These are phyloP conservation scores for Drosophila kuntzei DNA, from an alignment of 2,888 invertebrate species.

Conservation along the genomic window DNA sequence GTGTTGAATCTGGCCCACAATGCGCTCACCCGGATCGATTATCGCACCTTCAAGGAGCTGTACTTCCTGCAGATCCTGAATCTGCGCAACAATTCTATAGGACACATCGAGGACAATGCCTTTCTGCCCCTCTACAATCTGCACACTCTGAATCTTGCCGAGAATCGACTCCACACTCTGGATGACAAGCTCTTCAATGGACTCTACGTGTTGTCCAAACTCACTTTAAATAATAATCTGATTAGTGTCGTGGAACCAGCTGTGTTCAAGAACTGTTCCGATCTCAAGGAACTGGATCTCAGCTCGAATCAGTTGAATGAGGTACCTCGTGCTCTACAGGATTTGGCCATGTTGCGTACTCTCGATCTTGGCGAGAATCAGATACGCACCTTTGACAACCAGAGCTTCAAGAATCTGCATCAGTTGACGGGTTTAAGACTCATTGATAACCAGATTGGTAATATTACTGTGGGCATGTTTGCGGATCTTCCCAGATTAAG, in stretches of 20 bases:
- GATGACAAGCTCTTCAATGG: conserved; percentile 94
- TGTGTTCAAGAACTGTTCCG: conserved; percentile 95
- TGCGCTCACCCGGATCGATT: conserved; percentile 92
- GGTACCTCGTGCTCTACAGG: conserved; percentile 93
- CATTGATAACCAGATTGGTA: conserved; percentile 95
- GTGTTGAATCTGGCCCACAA: conserved; percentile 95
- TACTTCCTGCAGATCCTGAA: conserved; percentile 94
- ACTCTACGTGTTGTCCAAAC: conserved; percentile 92
- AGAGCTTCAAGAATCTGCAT: conserved; percentile 93
- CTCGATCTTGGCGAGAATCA: conserved; percentile 97
- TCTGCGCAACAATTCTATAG: conserved; percentile 94
- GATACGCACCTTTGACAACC: conserved; percentile 92
- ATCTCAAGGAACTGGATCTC: conserved; percentile 94
- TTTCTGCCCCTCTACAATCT: conserved; percentile 95
- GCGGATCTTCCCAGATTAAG: conserved; percentile 93
- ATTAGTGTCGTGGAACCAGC: conserved; percentile 91
- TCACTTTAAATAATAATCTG: conserved; percentile 94
- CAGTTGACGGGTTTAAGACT: conserved; percentile 94
- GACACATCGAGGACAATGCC: conserved; percentile 94
- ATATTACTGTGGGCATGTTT: conserved; percentile 94
- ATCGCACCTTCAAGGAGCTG: conserved; percentile 93
- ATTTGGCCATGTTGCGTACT: conserved; percentile 93
- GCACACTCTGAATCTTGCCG: conserved; percentile 94
- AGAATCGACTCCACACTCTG: conserved; percentile 93
- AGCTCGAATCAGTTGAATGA: conserved; percentile 93